Percentiles rank a stretch among this genome's conserved stretches.
Evolutionary conservation across 2,797 vertebrate genomes (phyloP).

Genomic region (Bufotes viridis): DNA sequence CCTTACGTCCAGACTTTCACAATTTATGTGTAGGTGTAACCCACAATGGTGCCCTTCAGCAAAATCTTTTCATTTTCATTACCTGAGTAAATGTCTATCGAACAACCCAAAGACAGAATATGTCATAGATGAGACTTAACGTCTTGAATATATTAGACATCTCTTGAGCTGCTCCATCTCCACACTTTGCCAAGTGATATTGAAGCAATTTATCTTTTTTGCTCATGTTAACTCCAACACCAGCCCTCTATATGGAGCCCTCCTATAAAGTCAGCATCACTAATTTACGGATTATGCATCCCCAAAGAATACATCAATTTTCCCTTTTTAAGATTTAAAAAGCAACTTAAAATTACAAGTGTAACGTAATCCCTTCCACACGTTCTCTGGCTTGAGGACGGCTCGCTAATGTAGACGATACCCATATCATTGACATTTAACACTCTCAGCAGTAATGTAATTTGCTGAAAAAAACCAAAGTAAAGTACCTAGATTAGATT

Average conservation of each 20-base stretch:
- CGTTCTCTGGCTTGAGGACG: conserved; percentile 3
- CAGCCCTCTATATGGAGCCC: not conserved
- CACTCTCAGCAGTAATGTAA: conserved; percentile 48
- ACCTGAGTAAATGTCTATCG: conserved; percentile 6
- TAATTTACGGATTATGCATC: conserved; percentile 40
- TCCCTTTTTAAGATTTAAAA: conserved; percentile 12
- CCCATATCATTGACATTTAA: conserved; percentile 48
- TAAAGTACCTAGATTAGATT: conserved; percentile 43
- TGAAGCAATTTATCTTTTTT: conserved; percentile 14
- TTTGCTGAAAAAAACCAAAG: conserved; percentile 32
- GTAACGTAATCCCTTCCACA: conserved; percentile 16
- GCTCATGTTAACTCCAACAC: not conserved
- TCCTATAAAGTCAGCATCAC: conserved; percentile 3
- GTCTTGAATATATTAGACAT: not conserved
- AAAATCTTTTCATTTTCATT: conserved; percentile 10
- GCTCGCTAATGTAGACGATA: conserved; percentile 27
- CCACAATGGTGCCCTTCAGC: too few relatives aligned
- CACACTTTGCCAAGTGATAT: conserved; percentile 12
- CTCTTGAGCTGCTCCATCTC: not conserved
- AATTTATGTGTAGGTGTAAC: not conserved
- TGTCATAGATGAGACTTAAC: not conserved
- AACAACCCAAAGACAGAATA: not conserved
- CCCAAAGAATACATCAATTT: conserved; percentile 37
- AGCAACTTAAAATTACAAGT: conserved; percentile 38
- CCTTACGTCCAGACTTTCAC: not conserved